Percentiles rank a stretch among this genome's conserved stretches.
phyloP scores from a whole-genome alignment of 2,888 invertebrate genomes.

The Lobophora halterata region DNA sequence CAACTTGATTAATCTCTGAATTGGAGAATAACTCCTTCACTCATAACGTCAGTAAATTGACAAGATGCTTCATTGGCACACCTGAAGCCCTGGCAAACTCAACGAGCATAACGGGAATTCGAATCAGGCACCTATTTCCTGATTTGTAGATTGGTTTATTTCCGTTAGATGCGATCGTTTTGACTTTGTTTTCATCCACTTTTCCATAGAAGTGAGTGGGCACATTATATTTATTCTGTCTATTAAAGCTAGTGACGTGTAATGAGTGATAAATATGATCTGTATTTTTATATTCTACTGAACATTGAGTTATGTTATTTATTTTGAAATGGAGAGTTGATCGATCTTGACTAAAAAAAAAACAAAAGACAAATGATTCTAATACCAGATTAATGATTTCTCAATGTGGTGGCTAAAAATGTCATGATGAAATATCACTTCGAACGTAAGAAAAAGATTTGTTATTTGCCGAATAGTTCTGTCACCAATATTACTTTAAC shows the following conservation, averaged over 20 bases:
- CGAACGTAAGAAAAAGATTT: slow-evolving; percentile 21
- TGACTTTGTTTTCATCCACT: slow-evolving; percentile 31
- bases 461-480: slow-evolving; percentile 18
- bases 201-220: not conserved
- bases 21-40: too few species aligned
- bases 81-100: slow-evolving; percentile 1
- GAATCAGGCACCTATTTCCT: slow-evolving; percentile 61
- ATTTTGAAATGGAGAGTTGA: too few species aligned
- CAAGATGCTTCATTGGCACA: too few species aligned
- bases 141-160: slow-evolving; percentile 61
- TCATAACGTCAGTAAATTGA: too few species aligned
- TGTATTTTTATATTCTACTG: too few species aligned
- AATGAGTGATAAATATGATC: too few species aligned
- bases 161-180: slow-evolving; percentile 46
- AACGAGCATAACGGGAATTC: slow-evolving; percentile 47
- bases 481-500: slow-evolving; percentile 11
- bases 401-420: slow-evolving; percentile 32
- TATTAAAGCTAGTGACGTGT: too few species aligned
- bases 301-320: too few species aligned
- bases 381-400: slow-evolving; percentile 40
- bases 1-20: too few species aligned
- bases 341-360: slow-evolving; percentile 17
- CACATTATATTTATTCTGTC: too few species aligned
- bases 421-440: slow-evolving; percentile 36
- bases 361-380: slow-evolving; percentile 27